A percentile compares a stretch with the other conserved stretches of the same genome.
phyloP scores from a whole-genome alignment of 2,113 vertebrate species.

The Rhinolophus ferrumequinum region DNA sequence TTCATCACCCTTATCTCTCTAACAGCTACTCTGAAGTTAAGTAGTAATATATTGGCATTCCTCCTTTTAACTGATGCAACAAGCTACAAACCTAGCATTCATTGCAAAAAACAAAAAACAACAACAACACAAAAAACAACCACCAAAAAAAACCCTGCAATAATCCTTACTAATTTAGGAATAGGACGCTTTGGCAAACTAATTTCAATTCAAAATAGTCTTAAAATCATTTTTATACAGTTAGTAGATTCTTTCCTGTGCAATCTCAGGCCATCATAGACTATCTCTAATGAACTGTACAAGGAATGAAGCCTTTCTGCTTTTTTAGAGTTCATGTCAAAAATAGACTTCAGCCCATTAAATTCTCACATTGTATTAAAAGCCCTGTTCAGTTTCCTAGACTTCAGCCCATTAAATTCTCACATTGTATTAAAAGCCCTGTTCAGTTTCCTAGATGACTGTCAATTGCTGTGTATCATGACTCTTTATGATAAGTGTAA shows the following conservation, averaged over 20 bases:
- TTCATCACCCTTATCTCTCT: conserved; percentile 67
- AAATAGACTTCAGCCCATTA: neutral
- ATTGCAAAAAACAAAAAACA: neutral
- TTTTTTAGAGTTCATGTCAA: neutral
- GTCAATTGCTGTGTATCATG: neutral
- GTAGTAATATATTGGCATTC: conserved; percentile 61
- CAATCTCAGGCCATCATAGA: neutral
- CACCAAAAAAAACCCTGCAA: neutral
- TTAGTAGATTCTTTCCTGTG: neutral
- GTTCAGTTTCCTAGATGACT: neutral
- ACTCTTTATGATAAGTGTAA: conserved; percentile 27
- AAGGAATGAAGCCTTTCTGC: neutral
- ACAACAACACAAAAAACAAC: neutral
- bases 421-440: neutral
- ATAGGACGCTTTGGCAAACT: conserved; percentile 10
- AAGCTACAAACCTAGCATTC: conserved; percentile 40
- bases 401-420: neutral
- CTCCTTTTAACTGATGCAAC: conserved; percentile 19
- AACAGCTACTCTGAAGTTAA: conserved; percentile 56
- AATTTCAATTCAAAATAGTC: conserved; percentile 29
- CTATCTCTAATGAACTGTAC: neutral
- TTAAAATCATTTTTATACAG: conserved; percentile 2
- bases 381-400: neutral
- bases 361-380: neutral
- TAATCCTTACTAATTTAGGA: neutral